phyloP scores from a whole-genome alignment of 2,888 invertebrate genomes.

The Drosophila prostipennis region DNA sequence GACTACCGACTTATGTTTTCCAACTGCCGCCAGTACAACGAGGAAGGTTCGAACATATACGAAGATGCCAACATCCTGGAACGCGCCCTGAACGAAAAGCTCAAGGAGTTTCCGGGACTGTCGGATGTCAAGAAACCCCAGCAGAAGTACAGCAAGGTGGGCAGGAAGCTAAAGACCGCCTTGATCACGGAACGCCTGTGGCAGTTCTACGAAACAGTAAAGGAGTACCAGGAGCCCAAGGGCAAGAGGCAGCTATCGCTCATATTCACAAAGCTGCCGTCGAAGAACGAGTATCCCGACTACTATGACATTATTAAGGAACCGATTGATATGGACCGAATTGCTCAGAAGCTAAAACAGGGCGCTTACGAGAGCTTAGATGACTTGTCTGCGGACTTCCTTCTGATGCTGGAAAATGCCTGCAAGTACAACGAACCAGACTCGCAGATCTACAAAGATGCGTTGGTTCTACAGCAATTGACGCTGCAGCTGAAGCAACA shows the following conservation, averaged over 20 bases:
- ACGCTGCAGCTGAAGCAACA: conserved; percentile 96
- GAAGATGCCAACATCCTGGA: conserved; percentile 96
- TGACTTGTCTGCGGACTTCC: conserved; percentile 94
- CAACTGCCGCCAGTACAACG: conserved; percentile 98
- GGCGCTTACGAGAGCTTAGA: conserved; percentile 92
- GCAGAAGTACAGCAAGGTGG: conserved; percentile 75
- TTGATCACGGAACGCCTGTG: conserved; percentile 90
- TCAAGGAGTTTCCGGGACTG: conserved; percentile 89
- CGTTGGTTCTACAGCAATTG: conserved; percentile 94
- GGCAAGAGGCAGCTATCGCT: conserved; percentile 94
- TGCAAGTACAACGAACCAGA: conserved; percentile 99
- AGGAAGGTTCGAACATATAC: conserved; percentile 97
- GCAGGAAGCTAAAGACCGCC: conserved; percentile 84
- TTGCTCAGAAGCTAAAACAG: conserved; percentile 93
- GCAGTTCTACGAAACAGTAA: conserved; percentile 94
- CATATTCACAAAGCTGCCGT: conserved; percentile 97
- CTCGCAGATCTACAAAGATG: conserved; percentile 98
- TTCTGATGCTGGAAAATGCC: conserved; percentile 97
- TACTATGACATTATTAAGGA: conserved; percentile 98
- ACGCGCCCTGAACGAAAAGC: conserved; percentile 91
- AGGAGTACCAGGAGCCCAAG: conserved; percentile 94
- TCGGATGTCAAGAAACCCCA: conserved; percentile 84
- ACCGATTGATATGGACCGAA: conserved; percentile 98
- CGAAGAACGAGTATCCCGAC: conserved; percentile 96
- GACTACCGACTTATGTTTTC: conserved; percentile 98